A percentile compares a stretch with the other conserved stretches of the same genome.
Evolutionary conservation across 2,888 invertebrate genomes (phyloP).

Genomic region (Mythimna loreyi): DNA sequence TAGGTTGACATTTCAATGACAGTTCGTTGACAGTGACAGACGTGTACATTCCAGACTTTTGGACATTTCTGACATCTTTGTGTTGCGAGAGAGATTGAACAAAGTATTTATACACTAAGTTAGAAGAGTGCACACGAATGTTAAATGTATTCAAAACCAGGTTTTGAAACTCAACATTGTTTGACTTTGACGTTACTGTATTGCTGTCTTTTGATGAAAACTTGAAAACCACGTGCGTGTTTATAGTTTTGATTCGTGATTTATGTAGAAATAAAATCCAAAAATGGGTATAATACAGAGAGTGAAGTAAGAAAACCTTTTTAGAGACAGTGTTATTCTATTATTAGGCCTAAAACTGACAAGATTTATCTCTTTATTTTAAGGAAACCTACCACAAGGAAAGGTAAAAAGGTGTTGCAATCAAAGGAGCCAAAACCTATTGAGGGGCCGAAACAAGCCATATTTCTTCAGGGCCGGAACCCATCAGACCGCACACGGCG

Average conservation of each 20-base stretch:
- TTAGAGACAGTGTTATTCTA: neutral
- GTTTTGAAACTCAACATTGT: neutral
- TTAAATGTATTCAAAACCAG: neutral
- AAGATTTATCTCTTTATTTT: constrained; percentile 62
- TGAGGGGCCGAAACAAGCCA: constrained; percentile 96
- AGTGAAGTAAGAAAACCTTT: constrained; percentile 76
- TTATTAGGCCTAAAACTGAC: neutral
- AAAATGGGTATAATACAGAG: constrained; percentile 84
- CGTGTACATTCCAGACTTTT: too few relatives aligned
- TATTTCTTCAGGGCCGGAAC: constrained; percentile 96
- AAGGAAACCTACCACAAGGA: constrained; percentile 97
- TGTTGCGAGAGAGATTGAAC: neutral
- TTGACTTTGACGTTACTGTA: neutral
- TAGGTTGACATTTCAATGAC: neutral
- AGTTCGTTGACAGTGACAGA: neutral
- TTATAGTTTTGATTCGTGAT: constrained; percentile 6
- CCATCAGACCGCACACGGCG: constrained; percentile 93
- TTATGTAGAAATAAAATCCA: constrained; percentile 15
- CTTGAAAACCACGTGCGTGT: constrained; percentile 46
- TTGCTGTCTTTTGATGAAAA: neutral
- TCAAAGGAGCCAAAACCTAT: constrained; percentile 96
- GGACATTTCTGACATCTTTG: neutral
- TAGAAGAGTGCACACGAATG: neutral
- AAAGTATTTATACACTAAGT: neutral
- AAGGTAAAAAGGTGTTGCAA: constrained; percentile 95